These are phyloP conservation scores for Epistrophe grossulariae DNA, from an alignment of 2,888 invertebrate genomes.

Conservation along the genomic window DNA sequence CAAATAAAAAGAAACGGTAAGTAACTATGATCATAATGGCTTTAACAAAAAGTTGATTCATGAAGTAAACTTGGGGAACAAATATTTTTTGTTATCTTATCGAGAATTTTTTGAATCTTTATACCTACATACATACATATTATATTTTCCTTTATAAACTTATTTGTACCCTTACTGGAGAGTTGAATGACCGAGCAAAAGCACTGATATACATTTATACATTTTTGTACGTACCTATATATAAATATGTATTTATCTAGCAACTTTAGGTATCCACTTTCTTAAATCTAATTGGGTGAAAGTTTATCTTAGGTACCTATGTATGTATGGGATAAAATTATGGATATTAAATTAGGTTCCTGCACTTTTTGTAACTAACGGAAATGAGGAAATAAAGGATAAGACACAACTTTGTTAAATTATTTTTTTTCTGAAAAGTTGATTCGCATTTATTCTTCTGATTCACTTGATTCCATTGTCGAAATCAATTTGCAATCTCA, in stretches of 20 bases:
- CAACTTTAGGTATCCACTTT: background rate
- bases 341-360: background rate
- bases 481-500: too few relatives aligned
- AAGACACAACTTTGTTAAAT: too few relatives aligned
- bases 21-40: background rate
- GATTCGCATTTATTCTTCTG: too few relatives aligned
- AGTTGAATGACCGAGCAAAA: slow-evolving; percentile 12
- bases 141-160: background rate
- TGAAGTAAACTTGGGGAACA: background rate
- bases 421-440: too few relatives aligned
- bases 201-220: background rate
- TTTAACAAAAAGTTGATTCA: background rate
- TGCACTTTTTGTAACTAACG: background rate
- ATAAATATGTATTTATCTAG: background rate
- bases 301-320: background rate
- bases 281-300: background rate
- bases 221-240: background rate
- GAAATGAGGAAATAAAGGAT: background rate
- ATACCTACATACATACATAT: background rate
- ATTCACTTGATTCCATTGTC: too few relatives aligned
- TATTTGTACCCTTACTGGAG: too few relatives aligned
- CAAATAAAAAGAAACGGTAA: background rate
- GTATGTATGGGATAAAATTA: background rate
- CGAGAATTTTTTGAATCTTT: background rate
- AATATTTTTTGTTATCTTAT: background rate